Evolutionary conservation across 2,797 vertebrate genomes (phyloP), one percentile per base, ranked within the genome.

Genomic region (Eospalax fontanierii): DNA sequence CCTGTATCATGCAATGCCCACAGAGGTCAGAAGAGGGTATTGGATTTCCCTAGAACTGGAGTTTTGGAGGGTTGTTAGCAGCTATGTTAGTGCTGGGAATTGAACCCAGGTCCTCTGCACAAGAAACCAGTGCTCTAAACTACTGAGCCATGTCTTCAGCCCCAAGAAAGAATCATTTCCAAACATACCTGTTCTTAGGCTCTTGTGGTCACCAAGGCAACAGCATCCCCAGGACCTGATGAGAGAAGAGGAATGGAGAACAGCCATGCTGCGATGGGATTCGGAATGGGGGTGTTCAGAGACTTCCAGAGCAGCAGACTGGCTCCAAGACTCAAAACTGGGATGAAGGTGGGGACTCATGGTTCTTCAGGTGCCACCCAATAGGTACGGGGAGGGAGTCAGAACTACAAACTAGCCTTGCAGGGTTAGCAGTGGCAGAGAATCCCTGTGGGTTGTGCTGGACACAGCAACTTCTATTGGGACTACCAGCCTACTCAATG

Each of bases 311-410:
- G 79, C 3, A 76, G 91, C 63, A 90, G 73, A 87, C 35, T 79
- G 73, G 85, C 74, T 92, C 96, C 85, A 70, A 38, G 40, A 71
- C 50, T 80, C 90, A 78, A 19, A 30, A 35, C 40, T 89, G 59
- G n/a, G 75, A 38, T 35, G 73, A 80, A 95, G 74, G 79, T 9
- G 38, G 46, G n/a, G 50, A 26, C 46, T 66, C 66, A 68, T 10
- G 81, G 96, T 74, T 96, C 92, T 96, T 79, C 40, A 40, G 87
- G 90, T 87, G 91, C 73, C 73, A 63, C 68, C 91, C 65, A 75
- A 59, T 0, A 82, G 74, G 83, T 22, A 0, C 22, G n/a, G 81
- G 50, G 1, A 65, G 71, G 76, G 33, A 75, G 38, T 2, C 61
- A 74, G 71, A 78, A 35, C 0, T n/a, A 33, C 71, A 82, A 73